Conservation (phyloP, 2,797 vertebrate species). For the Jordanella pulchra region DNA sequence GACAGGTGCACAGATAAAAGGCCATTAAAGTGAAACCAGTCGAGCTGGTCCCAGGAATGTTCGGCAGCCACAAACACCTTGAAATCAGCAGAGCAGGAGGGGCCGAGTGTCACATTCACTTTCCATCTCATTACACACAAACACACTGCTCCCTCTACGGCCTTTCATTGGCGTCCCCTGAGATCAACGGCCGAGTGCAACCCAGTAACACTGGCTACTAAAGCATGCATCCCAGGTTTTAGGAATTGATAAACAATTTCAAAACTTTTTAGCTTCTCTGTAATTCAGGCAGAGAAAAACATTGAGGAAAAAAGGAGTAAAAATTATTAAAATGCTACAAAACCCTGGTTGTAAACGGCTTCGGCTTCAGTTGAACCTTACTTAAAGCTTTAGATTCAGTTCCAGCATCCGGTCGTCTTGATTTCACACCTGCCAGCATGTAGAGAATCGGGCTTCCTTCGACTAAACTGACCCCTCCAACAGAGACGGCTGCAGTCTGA, state of each 20-base stretch:
- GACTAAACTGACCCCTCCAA: neutral
- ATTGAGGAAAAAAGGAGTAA: neutral
- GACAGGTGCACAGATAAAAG: slow-evolving; percentile 34
- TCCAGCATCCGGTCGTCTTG: neutral
- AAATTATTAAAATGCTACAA: neutral
- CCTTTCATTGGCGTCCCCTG: slow-evolving; percentile 5
- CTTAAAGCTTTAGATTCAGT: neutral
- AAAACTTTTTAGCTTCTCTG: neutral
- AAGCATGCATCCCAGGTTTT: neutral
- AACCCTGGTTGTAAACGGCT: neutral
- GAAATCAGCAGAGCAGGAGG: slow-evolving; percentile 43
- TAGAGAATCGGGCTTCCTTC: neutral
- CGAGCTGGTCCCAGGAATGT: slow-evolving; percentile 53
- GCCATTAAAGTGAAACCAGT: slow-evolving; percentile 59
- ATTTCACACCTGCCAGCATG: neutral
- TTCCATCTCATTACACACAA: slow-evolving; percentile 26
- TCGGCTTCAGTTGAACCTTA: neutral
- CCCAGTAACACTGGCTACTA: neutral
- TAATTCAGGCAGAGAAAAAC: too few species aligned
- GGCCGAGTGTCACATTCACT: slow-evolving; percentile 45
- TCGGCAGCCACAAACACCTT: slow-evolving; percentile 49
- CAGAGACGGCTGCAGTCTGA: neutral
- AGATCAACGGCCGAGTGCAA: neutral
- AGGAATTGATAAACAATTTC: neutral
- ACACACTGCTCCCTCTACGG: neutral